These are phyloP conservation scores for Agriopis leucophaearia DNA, from an alignment of 2,888 invertebrate species.

Conservation along the genomic window DNA sequence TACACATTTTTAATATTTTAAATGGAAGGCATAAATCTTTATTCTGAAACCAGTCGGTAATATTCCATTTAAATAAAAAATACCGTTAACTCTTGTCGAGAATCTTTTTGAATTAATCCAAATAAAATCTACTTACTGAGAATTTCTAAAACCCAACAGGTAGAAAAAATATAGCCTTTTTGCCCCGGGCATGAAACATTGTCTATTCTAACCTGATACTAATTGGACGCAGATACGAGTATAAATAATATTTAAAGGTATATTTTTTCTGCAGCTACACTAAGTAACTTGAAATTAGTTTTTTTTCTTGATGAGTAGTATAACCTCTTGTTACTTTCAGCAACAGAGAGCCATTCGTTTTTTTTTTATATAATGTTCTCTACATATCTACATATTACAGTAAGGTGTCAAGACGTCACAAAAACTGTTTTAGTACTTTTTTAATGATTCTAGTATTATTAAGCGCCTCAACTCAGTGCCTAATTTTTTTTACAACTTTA, in stretches of 20 bases:
- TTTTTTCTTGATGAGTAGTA: neutral
- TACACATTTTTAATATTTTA: no score
- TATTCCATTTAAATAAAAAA: neutral
- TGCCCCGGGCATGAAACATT: conserved; percentile 15
- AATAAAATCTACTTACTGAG: neutral
- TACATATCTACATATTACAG: no score
- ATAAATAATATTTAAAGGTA: conserved; percentile 1
- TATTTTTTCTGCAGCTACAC: neutral
- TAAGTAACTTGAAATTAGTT: neutral
- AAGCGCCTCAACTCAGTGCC: no score
- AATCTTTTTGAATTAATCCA: neutral
- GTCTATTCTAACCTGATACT: conserved; percentile 18
- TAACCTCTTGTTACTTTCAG: neutral
- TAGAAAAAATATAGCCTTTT: neutral
- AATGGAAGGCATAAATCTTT: no score
- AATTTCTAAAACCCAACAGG: neutral
- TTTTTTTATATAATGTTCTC: no score
- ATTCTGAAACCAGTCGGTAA: no score
- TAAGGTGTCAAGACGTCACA: no score
- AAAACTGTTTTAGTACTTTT: no score
- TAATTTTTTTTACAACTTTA: no score
- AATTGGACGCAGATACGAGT: conserved; percentile 17
- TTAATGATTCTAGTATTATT: no score
- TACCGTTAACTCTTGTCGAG: neutral
- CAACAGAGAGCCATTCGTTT: no score